Evolutionary conservation across 2,888 invertebrate genomes (phyloP), one percentile per base, ranked within the genome.

Genomic region (Hirtodrosophila cameraria): DNA sequence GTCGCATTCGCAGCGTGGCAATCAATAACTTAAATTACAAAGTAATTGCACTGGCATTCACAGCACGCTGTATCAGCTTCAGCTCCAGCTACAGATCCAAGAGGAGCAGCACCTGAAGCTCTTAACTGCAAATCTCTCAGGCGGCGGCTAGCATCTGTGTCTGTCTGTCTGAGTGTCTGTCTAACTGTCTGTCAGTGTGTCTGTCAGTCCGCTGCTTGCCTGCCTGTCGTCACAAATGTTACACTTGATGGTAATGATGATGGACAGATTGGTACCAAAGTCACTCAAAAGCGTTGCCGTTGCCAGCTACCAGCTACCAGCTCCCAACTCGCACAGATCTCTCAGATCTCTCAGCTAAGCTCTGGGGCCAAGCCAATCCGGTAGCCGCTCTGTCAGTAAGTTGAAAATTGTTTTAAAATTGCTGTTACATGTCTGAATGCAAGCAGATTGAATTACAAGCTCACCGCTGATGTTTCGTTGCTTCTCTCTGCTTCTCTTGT

Each of bases 11-110:
- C 82, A 85, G 87, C 82, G 73, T 83, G 85, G 88, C 89, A 88
- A 89, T 89, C 89, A 89, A 89, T 89, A 89, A 89, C 89, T 89
- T 86, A 89, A 89, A 89, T 89, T 89, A 88, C 88, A 88, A 89
- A 89, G 88, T 89, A 89, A 89, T 89, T 89, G 89, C 87, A 63
- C 72, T 75, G 89, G 87, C 84, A 88, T 88, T 86, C 84, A 83
- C 86, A 77, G 85, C 86, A 83, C 79, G 87, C 85, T 81, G 80
- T 70, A 55, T 70, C 62, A 70, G 71, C 70, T 71, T 60, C 61
- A 54, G 74, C 66, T 71, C 59, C 53, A 65, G 57, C 49, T 43
- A 41, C 20, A 46, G 45, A 54, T 54, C 52, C 66, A 58, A 36
- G 63, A 67, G 64, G 61, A 52, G 38, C 64, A 59, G 54, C 58